phyloP scores from a whole-genome alignment of 2,888 invertebrate genomes.

The Pogonocherus hispidulus region DNA sequence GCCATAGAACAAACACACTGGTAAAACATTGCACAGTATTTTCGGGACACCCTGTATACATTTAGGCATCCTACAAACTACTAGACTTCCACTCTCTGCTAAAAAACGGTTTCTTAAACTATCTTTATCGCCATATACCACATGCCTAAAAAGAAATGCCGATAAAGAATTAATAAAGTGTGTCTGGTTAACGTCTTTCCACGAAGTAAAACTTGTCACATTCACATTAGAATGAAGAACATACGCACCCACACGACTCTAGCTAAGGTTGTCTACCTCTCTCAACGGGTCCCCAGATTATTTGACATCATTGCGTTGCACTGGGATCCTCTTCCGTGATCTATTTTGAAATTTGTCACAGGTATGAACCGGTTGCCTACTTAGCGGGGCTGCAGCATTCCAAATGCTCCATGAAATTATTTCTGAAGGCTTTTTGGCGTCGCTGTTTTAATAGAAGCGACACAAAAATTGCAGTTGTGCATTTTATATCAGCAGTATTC shows the following conservation, averaged over 20 bases:
- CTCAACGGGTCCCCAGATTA: constrained; percentile 51
- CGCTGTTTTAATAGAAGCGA: too few relatives aligned
- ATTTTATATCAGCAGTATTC: too few relatives aligned
- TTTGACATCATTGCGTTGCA: constrained; percentile 61
- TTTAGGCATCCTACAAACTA: too few relatives aligned
- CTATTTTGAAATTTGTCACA: constrained; percentile 63
- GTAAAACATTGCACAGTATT: too few relatives aligned
- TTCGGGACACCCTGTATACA: too few relatives aligned
- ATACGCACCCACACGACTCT: constrained; percentile 47
- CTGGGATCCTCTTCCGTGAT: constrained; percentile 63
- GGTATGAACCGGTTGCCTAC: constrained; percentile 41
- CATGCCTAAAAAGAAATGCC: constrained; percentile 33
- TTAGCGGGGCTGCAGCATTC: constrained; percentile 41
- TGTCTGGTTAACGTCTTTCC: constrained; percentile 43
- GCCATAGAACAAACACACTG: too few relatives aligned
- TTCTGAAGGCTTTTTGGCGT: too few relatives aligned
- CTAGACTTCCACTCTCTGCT: too few relatives aligned
- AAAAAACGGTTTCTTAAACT: constrained; percentile 17
- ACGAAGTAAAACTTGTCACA: constrained; percentile 37
- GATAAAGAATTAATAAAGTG: constrained; percentile 43
- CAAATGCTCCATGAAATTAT: constrained; percentile 32
- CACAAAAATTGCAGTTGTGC: too few relatives aligned
- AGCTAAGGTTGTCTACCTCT: constrained; percentile 59
- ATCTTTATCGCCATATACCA: constrained; percentile 36
- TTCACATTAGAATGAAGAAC: background rate